Evolutionary conservation across 2,113 vertebrate species (phyloP).

Genomic region (Odontophorus gujanensis): DNA sequence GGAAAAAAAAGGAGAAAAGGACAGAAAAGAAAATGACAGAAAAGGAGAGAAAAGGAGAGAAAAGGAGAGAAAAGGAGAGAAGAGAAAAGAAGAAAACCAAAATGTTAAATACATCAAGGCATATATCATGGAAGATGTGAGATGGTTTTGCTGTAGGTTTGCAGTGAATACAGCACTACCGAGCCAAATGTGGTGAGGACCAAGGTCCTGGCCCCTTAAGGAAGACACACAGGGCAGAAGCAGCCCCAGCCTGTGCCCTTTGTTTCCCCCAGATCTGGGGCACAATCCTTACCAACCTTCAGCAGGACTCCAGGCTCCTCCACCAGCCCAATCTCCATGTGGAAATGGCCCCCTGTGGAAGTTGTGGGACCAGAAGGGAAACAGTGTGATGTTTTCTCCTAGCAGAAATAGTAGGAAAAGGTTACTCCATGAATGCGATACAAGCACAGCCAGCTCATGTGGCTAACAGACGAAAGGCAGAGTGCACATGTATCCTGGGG

Average conservation of each 20-base stretch:
- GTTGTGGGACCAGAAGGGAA: neutral
- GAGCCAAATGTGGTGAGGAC: neutral
- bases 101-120: neutral
- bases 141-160: neutral
- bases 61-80: neutral
- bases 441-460: neutral
- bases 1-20: no score
- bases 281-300: constrained; percentile 5
- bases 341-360: neutral
- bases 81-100: neutral
- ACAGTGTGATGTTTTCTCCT: neutral
- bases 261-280: neutral
- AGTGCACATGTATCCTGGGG: neutral
- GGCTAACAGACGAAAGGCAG: neutral
- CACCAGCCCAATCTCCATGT: neutral
- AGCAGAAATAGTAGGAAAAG: neutral
- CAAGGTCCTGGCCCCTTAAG: neutral
- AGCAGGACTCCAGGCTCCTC: neutral
- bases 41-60: no score
- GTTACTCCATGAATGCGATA: neutral
- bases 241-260: neutral
- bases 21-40: no score
- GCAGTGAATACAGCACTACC: neutral
- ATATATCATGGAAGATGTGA: neutral
- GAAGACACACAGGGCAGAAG: neutral